These are phyloP conservation scores for Promerops cafer DNA, from an alignment of 2,113 vertebrate genomes.

Conservation along the genomic window DNA sequence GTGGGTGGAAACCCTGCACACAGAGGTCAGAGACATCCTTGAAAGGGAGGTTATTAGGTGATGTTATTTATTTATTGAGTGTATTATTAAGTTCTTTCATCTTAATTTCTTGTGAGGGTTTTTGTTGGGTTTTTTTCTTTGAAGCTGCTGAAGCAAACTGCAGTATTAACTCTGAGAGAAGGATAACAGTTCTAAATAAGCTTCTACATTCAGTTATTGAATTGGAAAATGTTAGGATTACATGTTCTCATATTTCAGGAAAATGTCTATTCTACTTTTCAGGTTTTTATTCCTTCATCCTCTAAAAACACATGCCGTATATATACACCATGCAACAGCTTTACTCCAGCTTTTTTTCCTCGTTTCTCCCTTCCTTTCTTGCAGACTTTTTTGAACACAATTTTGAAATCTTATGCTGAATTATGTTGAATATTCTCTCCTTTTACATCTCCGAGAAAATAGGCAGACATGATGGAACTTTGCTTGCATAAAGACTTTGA, in stretches of 20 bases:
- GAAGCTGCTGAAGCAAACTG: background rate
- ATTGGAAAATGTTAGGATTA: background rate
- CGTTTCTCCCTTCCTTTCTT: background rate
- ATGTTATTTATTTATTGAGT: background rate
- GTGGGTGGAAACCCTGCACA: background rate
- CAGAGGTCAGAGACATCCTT: background rate
- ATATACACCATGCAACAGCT: background rate
- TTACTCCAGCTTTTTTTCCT: background rate
- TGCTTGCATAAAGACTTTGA: background rate
- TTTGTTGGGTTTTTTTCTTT: background rate
- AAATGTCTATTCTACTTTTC: background rate
- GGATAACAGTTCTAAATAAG: background rate
- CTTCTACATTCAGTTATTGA: background rate
- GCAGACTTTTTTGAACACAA: background rate
- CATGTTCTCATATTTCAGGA: background rate
- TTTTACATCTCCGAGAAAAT: background rate
- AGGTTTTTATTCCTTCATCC: background rate
- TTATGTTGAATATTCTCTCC: background rate
- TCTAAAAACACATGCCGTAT: background rate
- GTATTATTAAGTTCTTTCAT: background rate
- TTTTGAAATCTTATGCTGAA: background rate
- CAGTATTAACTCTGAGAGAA: background rate
- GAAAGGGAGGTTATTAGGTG: background rate
- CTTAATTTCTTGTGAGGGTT: background rate
- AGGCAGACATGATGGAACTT: background rate